These are phyloP conservation scores for Cirrhinus mrigala DNA, from an alignment of 2,797 vertebrate species.

Conservation along the genomic window DNA sequence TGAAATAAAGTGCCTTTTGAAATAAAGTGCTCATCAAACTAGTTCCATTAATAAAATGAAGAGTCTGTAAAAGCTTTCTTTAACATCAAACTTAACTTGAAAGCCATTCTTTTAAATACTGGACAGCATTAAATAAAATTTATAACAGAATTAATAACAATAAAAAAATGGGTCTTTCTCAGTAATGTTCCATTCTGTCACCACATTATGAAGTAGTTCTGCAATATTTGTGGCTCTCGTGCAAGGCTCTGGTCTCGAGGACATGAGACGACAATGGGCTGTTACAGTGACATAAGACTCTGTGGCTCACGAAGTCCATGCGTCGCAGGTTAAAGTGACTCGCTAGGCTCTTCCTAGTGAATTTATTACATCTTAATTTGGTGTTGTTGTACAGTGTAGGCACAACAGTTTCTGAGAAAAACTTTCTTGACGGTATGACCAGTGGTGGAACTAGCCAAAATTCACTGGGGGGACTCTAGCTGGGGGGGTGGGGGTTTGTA, in stretches of 20 bases:
- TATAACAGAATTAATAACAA: no score
- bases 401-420: neutral
- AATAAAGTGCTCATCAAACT: no score
- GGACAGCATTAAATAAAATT: no score
- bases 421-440: neutral
- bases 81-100: no score
- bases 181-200: neutral
- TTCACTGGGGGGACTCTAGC: no score
- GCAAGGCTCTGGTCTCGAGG: neutral
- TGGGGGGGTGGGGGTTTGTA: no score
- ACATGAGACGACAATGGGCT: constrained; percentile 19
- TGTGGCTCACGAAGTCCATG: neutral
- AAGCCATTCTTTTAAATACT: no score
- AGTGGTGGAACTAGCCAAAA: no score
- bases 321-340: neutral
- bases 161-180: constrained; percentile 33
- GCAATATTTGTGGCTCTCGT: constrained; percentile 30
- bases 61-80: no score
- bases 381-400: neutral
- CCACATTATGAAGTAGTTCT: constrained; percentile 28
- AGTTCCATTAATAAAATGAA: no score
- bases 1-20: no score
- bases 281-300: constrained; percentile 10
- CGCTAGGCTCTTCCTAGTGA: neutral
- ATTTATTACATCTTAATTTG: neutral